Base-by-base conservation (phyloP, 1,140 invertebrate species). In the Pseudoatta argentina region DNA sequence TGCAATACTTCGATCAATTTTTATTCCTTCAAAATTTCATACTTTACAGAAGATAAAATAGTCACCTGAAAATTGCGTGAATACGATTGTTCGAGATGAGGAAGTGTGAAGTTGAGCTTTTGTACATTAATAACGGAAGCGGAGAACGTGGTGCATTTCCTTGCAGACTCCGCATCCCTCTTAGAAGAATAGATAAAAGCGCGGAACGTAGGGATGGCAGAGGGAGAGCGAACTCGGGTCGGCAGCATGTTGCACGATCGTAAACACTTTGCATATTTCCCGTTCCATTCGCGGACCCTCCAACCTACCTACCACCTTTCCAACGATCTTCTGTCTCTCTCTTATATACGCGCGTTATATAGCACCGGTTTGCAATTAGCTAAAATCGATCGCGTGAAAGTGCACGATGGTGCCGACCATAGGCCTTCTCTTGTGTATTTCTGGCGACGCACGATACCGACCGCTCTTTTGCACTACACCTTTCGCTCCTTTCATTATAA, bases 201-300 rank as follows among this genome's bases (percentile, higher is more conserved):
- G 53, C 18, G 85, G 75, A 8, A 39, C 6, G 16, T 18, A 24
- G 63, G 12, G 27, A 14, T 10, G 72, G 30, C 14, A 48, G 48
- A 57, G 44, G 83, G 66, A 57, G 64, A 88, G 86, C 83, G 90
- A 83, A 89, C 87, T 66, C 69, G 81, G 86, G 75, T 82, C 87
- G 91, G 93, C 93, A 92, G 92, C 93, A 94, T 92, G 93, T 93
- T 94, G 93, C 93, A 57, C 93, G 93, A 93, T 94, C 93, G 92
- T 94, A 94, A 94, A 94, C 94, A 94, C 93, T 94, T 94, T 91
- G 92, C 93, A 92, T 94, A 91, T 93, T 92, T 93, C 88, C 87
- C 92, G 77, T 91, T 91, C 89, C 92, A 91, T 90, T 72, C 83
- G 88, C 85, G 72, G 69, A 87, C 81, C 89, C 89, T 82, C 76